Base-by-base conservation (phyloP, 2,113 vertebrate genomes). In the Eonycteris spelaea region DNA sequence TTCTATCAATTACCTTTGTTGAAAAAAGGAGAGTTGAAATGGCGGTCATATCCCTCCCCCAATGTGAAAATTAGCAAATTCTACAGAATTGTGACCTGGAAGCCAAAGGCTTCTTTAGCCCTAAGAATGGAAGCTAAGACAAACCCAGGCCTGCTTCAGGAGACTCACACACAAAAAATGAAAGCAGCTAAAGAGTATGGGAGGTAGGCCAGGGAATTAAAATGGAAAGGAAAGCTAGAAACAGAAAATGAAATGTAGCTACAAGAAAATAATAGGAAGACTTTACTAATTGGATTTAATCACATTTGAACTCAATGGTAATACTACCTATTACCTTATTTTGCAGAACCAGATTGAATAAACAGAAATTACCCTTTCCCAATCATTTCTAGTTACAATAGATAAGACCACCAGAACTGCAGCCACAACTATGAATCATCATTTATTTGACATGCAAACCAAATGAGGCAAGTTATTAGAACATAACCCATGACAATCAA, bases 391-490 rank as follows among this genome's bases (percentile, higher is more conserved):
- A 45, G 9, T 30, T 67, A 61, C 1, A 75, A 65, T 30, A 61
- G n/a, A 7, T 30, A 68, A 93, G 19, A 92, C 61, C 33, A 87
- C 40, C 45, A 48, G 0, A 71, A 73, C 67, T 59, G 55, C 45
- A 89, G 53, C 28, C n/a, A 82, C 53, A 53, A n/a, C 48, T 45
- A 33, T 0, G 30, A 28, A 67, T 45, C 80, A 80, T 22, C 45
- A 80, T 43, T 70, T 63, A 75, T 43, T n/a, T 68, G 73, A 91
- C 43, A 77, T 3, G 11, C 43, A 67, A n/a, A 95, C 73, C 26
- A 77, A 94, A 86, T 82, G 61, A 86, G 33, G n/a, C 45, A 92
- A 61, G 18, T 89, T 95, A 77, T 28, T 11, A 63, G 16, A 94
- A 24, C 45, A 67, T 18, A 19, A 75, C 43, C 45, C 82, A 74